Evolutionary conservation across 1,140 invertebrate genomes (phyloP), one percentile per base, ranked within the genome.

Genomic region (Holotrichia oblita): DNA sequence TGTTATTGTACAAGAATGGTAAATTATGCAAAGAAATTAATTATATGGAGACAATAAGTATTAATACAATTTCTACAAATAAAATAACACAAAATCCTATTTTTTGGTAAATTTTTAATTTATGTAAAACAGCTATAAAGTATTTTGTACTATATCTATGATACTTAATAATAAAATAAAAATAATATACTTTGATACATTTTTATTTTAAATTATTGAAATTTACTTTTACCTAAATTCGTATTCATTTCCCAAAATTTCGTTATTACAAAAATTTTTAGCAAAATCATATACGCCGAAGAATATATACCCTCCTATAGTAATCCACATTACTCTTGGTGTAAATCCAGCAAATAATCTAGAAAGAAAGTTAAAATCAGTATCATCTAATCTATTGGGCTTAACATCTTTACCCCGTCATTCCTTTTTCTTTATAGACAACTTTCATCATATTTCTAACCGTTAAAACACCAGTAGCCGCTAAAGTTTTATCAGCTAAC

Each of bases 261-360:
- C 24, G 34, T 74, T 80, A 27, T 81, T 61, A 73, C 87, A 87
- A 22, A 85, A 81, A 80, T 87, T 82, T 81, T 87, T 89, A 40
- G 89, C 87, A 84, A 91, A 86, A 82, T 95, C 98, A 86, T 98
- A 99, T 40, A 94, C 92, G 12, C 98, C 98, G 85, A 99, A 96
- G 87, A 98, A 99, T 76, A 99, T 92, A 79, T 94, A 95, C 3
- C 97, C 98, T 9, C 97, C 97, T 12, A 98, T 81, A 77, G 96
- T 96, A 81, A 99, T 98, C 89, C 94, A 96, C 14, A 93, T 84
- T 9, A 95, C 91, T 77, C 98, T 87, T 1, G 97, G 97, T 24
- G 93, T 84, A 75, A 97, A 89, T 34, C 98, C 98, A 61, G 97
- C 93, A 89, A 96, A 98, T 69, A 99, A 89, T 20, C 96, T 95